These are phyloP conservation scores for Aradophagus sp. DNA, from an alignment of 1,140 invertebrate species.

Conservation along the genomic window DNA sequence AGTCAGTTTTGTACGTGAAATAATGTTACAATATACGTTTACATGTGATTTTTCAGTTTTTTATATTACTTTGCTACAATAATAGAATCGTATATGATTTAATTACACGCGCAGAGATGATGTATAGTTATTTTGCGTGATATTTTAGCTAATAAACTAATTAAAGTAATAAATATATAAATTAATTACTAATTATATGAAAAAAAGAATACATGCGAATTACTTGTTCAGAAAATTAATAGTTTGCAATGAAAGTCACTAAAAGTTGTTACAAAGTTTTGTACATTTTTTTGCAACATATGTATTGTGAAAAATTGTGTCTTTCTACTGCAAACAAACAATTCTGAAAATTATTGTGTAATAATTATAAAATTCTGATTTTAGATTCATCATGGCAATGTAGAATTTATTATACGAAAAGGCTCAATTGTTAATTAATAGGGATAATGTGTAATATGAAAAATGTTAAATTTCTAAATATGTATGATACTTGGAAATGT, in stretches of 20 bases:
- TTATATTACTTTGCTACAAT: conserved; percentile 21
- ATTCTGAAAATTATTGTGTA: conserved; percentile 24
- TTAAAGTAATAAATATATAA: conserved; percentile 10
- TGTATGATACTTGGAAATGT: conserved; percentile 56
- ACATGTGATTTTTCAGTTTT: conserved; percentile 43
- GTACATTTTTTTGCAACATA: conserved; percentile 4
- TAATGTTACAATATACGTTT: conserved; percentile 34
- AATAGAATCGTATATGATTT: conserved; percentile 29
- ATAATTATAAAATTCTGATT: conserved; percentile 33
- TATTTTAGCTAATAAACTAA: conserved; percentile 22
- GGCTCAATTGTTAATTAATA: conserved; percentile 63
- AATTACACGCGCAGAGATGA: conserved; percentile 23
- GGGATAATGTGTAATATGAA: conserved; percentile 60
- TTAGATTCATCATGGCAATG: conserved; percentile 44
- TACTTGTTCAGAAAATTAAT: conserved; percentile 1
- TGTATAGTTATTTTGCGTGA: conserved; percentile 41
- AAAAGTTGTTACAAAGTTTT: neutral
- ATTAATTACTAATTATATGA: conserved; percentile 16
- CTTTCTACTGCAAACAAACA: conserved; percentile 7
- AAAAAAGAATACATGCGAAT: too few species aligned
- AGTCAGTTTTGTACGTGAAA: conserved; percentile 41
- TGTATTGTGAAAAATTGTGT: conserved; percentile 1
- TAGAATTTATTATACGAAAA: conserved; percentile 56
- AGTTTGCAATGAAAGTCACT: conserved; percentile 2
- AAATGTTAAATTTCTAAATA: conserved; percentile 61